phyloP scores from a whole-genome alignment of 2,113 vertebrate genomes.

The Azemiops feae region DNA sequence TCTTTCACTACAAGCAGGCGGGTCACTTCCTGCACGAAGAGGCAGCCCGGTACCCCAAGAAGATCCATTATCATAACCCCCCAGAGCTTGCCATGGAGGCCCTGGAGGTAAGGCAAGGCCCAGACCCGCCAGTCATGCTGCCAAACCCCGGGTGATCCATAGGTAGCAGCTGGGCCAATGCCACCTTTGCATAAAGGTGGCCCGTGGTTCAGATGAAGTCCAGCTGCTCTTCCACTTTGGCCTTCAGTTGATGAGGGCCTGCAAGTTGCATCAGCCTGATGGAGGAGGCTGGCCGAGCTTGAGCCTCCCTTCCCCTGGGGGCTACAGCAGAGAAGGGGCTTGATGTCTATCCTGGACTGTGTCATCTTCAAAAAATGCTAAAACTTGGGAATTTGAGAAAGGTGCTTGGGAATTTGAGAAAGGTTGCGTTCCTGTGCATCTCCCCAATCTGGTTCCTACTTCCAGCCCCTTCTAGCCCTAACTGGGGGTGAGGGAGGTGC shows the following conservation, averaged over 20 bases:
- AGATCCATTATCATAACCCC: conserved; percentile 98
- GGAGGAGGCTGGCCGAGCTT: neutral
- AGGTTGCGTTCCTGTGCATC: neutral
- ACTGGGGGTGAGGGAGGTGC: neutral
- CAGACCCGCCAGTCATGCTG: neutral
- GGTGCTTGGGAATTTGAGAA: neutral
- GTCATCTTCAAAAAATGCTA: neutral
- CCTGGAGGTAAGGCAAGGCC: conserved; percentile 81
- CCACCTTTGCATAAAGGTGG: neutral
- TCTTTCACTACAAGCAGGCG: conserved; percentile 91
- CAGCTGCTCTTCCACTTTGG: neutral
- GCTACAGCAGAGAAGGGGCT: neutral
- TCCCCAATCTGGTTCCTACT: neutral
- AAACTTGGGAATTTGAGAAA: neutral
- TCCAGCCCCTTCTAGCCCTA: neutral
- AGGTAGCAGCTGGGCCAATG: neutral
- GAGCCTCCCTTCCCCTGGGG: neutral
- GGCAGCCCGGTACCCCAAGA: conserved; percentile 93
- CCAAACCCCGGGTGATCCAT: neutral
- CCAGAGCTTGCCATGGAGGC: conserved; percentile 98
- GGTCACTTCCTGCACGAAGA: conserved; percentile 92
- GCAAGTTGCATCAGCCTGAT: neutral
- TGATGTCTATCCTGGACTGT: neutral
- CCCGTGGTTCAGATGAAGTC: neutral
- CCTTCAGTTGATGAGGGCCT: neutral